These are phyloP conservation scores for Eolophus roseicapilla DNA, from an alignment of 2,113 vertebrate species.

Conservation along the genomic window DNA sequence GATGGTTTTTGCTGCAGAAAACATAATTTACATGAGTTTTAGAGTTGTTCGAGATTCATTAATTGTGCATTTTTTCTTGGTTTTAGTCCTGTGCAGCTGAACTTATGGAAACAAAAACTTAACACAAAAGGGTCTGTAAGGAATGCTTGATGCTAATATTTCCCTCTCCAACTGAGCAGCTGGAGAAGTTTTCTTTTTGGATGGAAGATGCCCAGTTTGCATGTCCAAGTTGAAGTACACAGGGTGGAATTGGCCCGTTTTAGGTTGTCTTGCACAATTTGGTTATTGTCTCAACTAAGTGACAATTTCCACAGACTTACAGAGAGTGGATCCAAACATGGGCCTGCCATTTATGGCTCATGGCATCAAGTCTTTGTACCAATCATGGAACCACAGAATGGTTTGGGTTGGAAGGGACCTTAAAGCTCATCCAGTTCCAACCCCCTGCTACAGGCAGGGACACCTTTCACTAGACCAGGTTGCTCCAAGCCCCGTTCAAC, in stretches of 20 bases:
- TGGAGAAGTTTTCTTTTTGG: neutral
- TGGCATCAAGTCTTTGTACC: neutral
- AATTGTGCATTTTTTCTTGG: neutral
- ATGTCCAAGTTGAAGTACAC: neutral
- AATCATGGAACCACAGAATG: neutral
- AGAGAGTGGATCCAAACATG: neutral
- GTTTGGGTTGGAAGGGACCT: neutral
- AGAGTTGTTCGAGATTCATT: neutral
- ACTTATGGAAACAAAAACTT: neutral
- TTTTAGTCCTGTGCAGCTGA: neutral
- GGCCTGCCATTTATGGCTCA: rapidly evolving
- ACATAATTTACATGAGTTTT: neutral
- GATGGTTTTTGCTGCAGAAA: neutral
- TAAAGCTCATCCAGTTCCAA: neutral
- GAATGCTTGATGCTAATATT: neutral
- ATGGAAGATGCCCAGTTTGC: neutral
- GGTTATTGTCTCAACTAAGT: neutral
- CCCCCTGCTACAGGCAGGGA: neutral
- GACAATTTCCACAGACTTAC: neutral
- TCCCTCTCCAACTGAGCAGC: neutral
- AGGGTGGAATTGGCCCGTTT: neutral
- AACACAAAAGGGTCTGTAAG: neutral
- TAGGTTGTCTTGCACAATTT: neutral
- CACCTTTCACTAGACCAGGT: neutral
- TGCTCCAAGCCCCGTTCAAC: neutral